Evolutionary conservation across 1,140 invertebrate genomes (phyloP), one percentile per base, ranked within the genome.

Genomic region (Drosophila littoralis): DNA sequence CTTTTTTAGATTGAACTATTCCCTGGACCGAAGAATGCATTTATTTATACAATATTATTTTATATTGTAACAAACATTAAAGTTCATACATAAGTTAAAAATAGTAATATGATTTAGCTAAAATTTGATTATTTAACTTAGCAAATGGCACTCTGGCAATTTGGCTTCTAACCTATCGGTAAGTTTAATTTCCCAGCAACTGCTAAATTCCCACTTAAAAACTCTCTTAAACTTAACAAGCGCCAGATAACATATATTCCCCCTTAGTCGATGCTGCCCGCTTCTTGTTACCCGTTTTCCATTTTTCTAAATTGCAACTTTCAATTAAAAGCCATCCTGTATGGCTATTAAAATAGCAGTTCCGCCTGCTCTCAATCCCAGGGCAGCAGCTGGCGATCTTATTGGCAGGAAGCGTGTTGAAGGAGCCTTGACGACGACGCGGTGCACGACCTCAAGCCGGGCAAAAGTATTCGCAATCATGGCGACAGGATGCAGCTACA

Each of bases 391-490:
- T 59, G 35, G 45, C 52, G 52, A 70, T 86, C 78, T 86, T 86
- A 86, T 86, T 86, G 82, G 83, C 43, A 55, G 68, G 13, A 32
- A 42, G 32, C 33, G 38, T 17, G 51, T 35, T 63, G 51, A 85
- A 81, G 79, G 61, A 60, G 55, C 12, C 58, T 70, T 61, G 13
- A 40, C 58, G 54, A 65, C 61, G 51, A 33, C 55, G 60, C 48
- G 40, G 54, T 55, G 32, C 45, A 57, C 51, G 69, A 55, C 61
- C 79, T 86, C 69, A 70, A 70, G 75, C 75, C 78, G 42, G 58
- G 57, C 50, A 50, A 50, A 60, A 50, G 61, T 59, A 50, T n/a
- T 51, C 50, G 76, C 43, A 33, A 52, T 55, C 55, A 52, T 15
- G 58, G 45, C 52, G 35, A 69, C 12, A 13, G 59, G 46, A 48